Evolutionary conservation across 2,113 vertebrate genomes (phyloP).

Genomic region (Fregata magnificens): DNA sequence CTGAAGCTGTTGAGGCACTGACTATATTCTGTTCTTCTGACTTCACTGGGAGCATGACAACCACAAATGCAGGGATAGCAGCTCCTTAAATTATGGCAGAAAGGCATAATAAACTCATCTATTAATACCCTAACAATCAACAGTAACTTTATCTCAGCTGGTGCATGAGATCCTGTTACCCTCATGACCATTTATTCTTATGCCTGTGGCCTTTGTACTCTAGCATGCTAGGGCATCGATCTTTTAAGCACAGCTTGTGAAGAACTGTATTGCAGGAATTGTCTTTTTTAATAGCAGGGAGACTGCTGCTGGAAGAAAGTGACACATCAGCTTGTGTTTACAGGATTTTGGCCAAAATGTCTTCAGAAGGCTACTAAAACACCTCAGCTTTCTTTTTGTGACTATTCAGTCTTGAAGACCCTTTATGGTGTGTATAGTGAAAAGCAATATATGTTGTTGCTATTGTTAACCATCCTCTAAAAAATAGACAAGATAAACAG

Average conservation of each 20-base stretch:
- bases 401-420: not conserved
- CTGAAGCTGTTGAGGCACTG: not conserved
- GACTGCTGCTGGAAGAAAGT: not conserved
- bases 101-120: not conserved
- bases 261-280: not conserved
- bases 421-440: not conserved
- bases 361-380: not conserved
- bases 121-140: not conserved
- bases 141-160: not conserved
- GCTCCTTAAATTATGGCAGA: not conserved
- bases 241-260: not conserved
- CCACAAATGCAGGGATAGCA: not conserved
- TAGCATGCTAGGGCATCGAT: not conserved
- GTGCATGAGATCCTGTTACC: not conserved
- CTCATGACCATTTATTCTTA: not conserved
- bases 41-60: not conserved
- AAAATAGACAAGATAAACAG: not conserved
- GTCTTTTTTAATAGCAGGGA: not conserved
- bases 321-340: not conserved
- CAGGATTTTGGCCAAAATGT: not conserved
- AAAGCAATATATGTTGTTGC: not conserved
- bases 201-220: not conserved
- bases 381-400: not conserved
- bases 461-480: not conserved
- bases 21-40: not conserved